Percentiles rank a stretch among this genome's conserved stretches.
These are phyloP conservation scores for Platichthys flesus DNA, from an alignment of 2,113 vertebrate genomes.

Conservation along the genomic window DNA sequence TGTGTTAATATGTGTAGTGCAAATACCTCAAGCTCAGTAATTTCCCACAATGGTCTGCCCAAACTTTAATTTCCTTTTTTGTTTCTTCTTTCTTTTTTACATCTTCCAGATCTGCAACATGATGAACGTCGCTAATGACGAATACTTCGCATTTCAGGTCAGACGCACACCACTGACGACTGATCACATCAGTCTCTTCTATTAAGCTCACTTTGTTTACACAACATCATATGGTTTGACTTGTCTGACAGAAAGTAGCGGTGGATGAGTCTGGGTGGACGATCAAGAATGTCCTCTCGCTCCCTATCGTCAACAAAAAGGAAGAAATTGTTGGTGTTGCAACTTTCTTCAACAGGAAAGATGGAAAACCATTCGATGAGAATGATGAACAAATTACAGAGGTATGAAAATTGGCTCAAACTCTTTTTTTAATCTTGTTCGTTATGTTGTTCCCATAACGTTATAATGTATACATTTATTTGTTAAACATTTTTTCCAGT, in stretches of 20 bases:
- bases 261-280: slow-evolving; percentile 90
- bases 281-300: slow-evolving; percentile 91
- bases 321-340: slow-evolving; percentile 95
- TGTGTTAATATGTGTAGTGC: not conserved
- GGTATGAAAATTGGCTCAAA: slow-evolving; percentile 64
- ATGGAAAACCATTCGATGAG: slow-evolving; percentile 92
- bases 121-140: slow-evolving; percentile 90
- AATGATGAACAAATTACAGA: slow-evolving; percentile 93
- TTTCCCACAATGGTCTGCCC: no score
- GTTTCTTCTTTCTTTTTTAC: not conserved
- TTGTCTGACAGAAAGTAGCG: slow-evolving; percentile 84
- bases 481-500: no score
- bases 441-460: not conserved
- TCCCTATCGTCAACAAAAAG: slow-evolving; percentile 97
- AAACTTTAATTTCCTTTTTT: not conserved
- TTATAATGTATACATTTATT: not conserved
- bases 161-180: not conserved
- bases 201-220: not conserved
- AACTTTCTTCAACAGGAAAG: slow-evolving; percentile 93
- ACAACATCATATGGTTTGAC: not conserved
- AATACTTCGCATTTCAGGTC: slow-evolving; percentile 93
- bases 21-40: not conserved
- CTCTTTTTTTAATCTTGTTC: not conserved
- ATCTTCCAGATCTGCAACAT: slow-evolving; percentile 91
- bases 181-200: not conserved